Base-by-base conservation (phyloP, 2,888 invertebrate species). In the Apeira syringaria region DNA sequence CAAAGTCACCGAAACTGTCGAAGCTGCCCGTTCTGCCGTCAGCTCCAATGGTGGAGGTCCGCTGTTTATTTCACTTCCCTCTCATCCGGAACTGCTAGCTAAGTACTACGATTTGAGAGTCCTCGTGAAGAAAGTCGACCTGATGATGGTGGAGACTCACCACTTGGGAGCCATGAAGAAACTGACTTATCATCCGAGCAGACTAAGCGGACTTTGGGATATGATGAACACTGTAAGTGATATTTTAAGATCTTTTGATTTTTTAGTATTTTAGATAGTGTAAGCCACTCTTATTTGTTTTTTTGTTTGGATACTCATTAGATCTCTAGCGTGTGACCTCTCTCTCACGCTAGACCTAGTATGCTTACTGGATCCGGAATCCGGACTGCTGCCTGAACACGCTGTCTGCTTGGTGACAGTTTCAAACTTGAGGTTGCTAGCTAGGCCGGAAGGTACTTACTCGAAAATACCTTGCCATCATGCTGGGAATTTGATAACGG, bases 201-300 rank as follows among this genome's bases (percentile, higher is more conserved):
- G 95, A 41, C 75, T 95, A 54, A 94, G 94, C 68, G 95, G 95
- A 0, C 72, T 94, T 31, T 94, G 94, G 91, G 95, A 95, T 60
- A 93, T 94, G 91, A 92, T 94, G 73, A 95, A 95, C 61, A 93
- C 94, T 66, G 94, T 94, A 72, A 91, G 92, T 66, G 1, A 12
- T 17, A 27, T 29, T 15, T 15, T 15, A 15, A 2, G 2, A 15
- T 15, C 15, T 15, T 15, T 15, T 15, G 3, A 15, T 15, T 6
- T 8, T 18, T n/a, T n/a, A n/a, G n/a, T n/a, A n/a, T n/a, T n/a
- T n/a, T n/a, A n/a, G n/a, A n/a, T n/a, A n/a, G n/a, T n/a, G n/a
- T n/a, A n/a, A n/a, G n/a, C n/a, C n/a, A n/a, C n/a, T n/a, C n/a
- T n/a, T n/a, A n/a, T n/a, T n/a, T n/a, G n/a, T n/a, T n/a, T n/a